These are phyloP conservation scores for Peromyscus polionotus DNA, from an alignment of 2,113 vertebrate genomes.

Conservation along the genomic window DNA sequence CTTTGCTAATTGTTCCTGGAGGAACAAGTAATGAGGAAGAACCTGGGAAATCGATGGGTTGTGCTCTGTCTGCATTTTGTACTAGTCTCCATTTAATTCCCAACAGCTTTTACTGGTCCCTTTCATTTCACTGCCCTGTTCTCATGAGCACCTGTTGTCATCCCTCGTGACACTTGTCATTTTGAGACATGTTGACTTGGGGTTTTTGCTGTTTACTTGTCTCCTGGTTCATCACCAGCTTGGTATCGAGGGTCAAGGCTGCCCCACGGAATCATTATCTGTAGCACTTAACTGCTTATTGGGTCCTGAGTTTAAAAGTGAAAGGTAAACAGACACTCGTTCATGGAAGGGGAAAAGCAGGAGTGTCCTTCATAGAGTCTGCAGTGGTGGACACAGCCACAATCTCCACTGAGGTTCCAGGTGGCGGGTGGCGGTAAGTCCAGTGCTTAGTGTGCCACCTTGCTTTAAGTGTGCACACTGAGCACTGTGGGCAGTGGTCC, in stretches of 20 bases:
- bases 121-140: neutral
- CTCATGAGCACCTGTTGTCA: neutral
- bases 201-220: neutral
- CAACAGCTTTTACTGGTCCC: slow-evolving; percentile 25
- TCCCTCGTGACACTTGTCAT: neutral
- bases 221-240: neutral
- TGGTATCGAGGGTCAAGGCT: neutral
- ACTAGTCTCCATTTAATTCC: neutral
- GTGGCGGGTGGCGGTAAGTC: neutral
- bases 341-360: neutral
- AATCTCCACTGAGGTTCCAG: neutral
- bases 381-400: neutral
- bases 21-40: neutral
- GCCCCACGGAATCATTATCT: neutral
- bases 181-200: neutral
- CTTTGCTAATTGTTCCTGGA: neutral
- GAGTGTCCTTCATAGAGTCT: neutral
- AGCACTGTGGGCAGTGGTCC: neutral
- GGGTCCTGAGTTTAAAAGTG: neutral
- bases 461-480: neutral
- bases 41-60: neutral
- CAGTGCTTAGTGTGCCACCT: neutral
- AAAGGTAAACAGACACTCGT: neutral
- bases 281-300: neutral
- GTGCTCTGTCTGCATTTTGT: neutral